A percentile compares a stretch with the other conserved stretches of the same genome.
phyloP scores from a whole-genome alignment of 2,113 vertebrate genomes.

The Miniopterus natalensis region DNA sequence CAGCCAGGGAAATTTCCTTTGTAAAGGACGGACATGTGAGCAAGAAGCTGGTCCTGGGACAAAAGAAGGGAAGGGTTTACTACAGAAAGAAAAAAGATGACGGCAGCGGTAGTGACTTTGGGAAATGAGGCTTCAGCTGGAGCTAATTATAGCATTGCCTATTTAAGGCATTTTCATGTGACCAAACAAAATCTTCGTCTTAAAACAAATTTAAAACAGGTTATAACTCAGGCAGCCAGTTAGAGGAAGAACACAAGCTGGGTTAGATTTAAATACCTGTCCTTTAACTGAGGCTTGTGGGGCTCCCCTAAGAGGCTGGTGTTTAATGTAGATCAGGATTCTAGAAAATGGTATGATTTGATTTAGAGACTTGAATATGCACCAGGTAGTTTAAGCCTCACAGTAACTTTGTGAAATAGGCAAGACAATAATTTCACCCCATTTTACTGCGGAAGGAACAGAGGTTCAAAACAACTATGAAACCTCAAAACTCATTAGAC shows the following conservation, averaged over 20 bases:
- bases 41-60: slow-evolving; percentile 23
- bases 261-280: not conserved
- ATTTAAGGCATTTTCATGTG: slow-evolving; percentile 77
- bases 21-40: slow-evolving; percentile 51
- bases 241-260: slow-evolving; percentile 45
- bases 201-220: slow-evolving; percentile 73
- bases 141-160: slow-evolving; percentile 78
- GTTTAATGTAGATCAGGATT: not conserved
- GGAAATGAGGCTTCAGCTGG: slow-evolving; percentile 51
- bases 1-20: slow-evolving; percentile 75
- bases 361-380: not conserved
- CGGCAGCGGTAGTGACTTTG: not conserved
- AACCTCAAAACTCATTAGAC: not conserved
- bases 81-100: slow-evolving; percentile 63
- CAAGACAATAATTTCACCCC: not conserved
- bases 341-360: not conserved
- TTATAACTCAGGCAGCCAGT: slow-evolving; percentile 1
- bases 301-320: not conserved
- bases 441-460: slow-evolving; percentile 27
- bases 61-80: slow-evolving; percentile 63
- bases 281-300: not conserved
- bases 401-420: not conserved
- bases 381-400: not conserved
- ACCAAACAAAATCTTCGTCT: slow-evolving; percentile 73
- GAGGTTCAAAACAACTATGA: not conserved